Evolutionary conservation across 2,888 invertebrate genomes (phyloP).

Genomic region (Cetonia aurata): DNA sequence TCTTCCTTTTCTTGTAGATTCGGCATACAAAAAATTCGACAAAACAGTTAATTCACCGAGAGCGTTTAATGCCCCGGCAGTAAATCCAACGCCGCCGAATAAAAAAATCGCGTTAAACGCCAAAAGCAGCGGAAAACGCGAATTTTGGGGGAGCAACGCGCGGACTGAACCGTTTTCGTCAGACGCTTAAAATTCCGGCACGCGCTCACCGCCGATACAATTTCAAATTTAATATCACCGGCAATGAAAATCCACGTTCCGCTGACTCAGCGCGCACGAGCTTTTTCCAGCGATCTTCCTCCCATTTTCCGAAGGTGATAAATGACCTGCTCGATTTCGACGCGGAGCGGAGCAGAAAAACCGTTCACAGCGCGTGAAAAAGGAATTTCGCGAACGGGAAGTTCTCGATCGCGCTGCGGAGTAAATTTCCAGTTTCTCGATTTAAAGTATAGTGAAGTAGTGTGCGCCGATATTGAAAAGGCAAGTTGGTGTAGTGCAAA

Average conservation of each 20-base stretch:
- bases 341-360: conserved; percentile 13
- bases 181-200: conserved; percentile 25
- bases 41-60: conserved; percentile 26
- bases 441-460: conserved; percentile 10
- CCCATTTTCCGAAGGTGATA: conserved; percentile 27
- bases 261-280: not conserved
- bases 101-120: conserved; percentile 34
- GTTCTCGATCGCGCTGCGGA: not conserved
- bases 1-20: conserved; percentile 3
- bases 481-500: not conserved
- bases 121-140: conserved; percentile 29
- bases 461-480: not conserved
- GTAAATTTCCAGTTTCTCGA: conserved; percentile 23
- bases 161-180: conserved; percentile 7
- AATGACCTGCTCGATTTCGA: conserved; percentile 6
- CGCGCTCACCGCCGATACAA: conserved; percentile 24
- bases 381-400: not conserved
- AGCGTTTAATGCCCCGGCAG: conserved; percentile 16
- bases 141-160: conserved; percentile 14
- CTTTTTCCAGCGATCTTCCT: conserved; percentile 7
- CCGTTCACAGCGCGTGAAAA: not conserved
- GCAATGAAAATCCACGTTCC: conserved; percentile 17
- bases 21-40: conserved; percentile 11
- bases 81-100: conserved; percentile 19
- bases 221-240: conserved; percentile 29